Base-by-base conservation (phyloP, 2,113 vertebrate species). In the Vanacampus margaritifer region DNA sequence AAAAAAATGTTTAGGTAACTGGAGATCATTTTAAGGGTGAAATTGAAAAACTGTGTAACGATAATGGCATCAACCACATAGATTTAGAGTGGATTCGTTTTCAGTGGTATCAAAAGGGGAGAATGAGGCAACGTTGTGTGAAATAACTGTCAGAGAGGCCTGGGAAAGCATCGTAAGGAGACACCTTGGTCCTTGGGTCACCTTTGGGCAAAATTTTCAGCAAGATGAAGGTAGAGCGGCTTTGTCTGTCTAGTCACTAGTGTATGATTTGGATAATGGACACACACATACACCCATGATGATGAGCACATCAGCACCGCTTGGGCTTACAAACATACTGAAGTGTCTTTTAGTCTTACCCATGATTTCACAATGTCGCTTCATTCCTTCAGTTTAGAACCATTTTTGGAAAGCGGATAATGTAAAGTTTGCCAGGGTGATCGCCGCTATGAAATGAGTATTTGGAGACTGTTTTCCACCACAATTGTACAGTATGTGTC, bases 121-220 rank as follows among this genome's bases (percentile, higher is more conserved):
- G 51, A 71, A 32, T 32, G 66, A 64, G 74, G 74, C 76, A 51
- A 81, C 59, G 36, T 62, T 64, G 67, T 71, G 66, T 80, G 87
- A 92, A 93, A 91, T 94, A 78, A 82, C 81, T 79, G 79, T 80
- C 79, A 78, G 64, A 69, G 65, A 75, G 80, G 77, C 83, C 68
- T 84, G 88, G 83, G 88, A 86, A 89, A 76, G 72, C 62, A 43
- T 17, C 75, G 81, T 81, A 89, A 90, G 71, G 61, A 67, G 75
- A 90, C 75, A 82, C 88, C 39, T 41, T 9, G 39, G 39, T 41
- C 12, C 79, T 67, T 50, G 32, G 57, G 70, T 75, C 77, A 59
- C 57, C 83, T 80, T 62, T 74, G 75, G 82, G 76, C 84, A 83
- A 74, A 36, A 46, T 74, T n/a, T 81, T 84, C 74, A 62, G 69